These are phyloP conservation scores for Heliconius erato DNA, from an alignment of 2,888 invertebrate genomes.

Conservation along the genomic window DNA sequence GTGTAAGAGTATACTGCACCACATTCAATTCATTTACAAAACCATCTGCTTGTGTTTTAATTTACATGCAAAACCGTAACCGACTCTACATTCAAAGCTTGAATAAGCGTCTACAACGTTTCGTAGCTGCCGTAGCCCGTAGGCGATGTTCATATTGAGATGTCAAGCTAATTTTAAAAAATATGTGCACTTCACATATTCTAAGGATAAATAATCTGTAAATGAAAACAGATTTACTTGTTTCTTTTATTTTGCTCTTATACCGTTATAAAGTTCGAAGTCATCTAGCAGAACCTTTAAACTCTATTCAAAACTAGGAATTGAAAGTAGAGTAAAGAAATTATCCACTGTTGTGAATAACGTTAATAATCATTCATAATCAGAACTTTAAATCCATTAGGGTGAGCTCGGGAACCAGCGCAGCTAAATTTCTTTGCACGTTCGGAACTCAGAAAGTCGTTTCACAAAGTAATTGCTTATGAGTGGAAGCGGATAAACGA, in stretches of 20 bases:
- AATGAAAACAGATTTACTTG: background rate
- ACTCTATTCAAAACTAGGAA: background rate
- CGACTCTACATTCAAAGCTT: constrained; percentile 9
- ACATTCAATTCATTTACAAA: constrained; percentile 12
- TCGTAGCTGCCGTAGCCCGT: constrained; percentile 27
- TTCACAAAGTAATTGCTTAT: constrained; percentile 84
- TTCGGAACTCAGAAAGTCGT: constrained; percentile 77
- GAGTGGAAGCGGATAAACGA: constrained; percentile 83
- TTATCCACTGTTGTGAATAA: constrained; percentile 5
- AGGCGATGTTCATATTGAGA: constrained; percentile 21
- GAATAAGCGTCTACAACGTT: constrained; percentile 23
- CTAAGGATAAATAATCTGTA: background rate
- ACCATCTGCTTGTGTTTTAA: background rate
- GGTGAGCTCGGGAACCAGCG: constrained; percentile 68
- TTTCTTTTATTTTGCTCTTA: background rate
- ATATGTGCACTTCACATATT: background rate
- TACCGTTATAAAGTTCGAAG: background rate
- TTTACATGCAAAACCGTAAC: constrained; percentile 23
- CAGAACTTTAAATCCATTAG: constrained; percentile 27
- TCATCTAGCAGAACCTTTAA: background rate
- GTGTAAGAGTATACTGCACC: background rate
- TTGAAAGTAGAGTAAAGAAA: background rate
- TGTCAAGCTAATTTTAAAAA: constrained; percentile 1
- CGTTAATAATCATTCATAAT: constrained; percentile 23
- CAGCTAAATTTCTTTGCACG: constrained; percentile 56